Base-by-base conservation (phyloP, 2,113 vertebrate genomes). In the Monarcha castaneiventris region DNA sequence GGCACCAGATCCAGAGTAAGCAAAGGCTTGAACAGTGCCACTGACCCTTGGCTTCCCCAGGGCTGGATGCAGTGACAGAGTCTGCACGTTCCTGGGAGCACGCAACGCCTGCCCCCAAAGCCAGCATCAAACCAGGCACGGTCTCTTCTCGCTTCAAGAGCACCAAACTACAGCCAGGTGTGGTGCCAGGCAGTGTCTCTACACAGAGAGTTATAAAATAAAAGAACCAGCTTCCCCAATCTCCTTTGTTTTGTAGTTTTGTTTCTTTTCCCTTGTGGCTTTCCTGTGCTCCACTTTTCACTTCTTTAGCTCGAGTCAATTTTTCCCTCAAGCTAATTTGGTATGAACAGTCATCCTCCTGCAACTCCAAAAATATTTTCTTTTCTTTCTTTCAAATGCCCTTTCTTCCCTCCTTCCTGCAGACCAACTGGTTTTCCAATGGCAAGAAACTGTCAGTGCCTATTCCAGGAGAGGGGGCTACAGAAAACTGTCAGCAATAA, bases 241-340 rank as follows among this genome's bases (percentile, higher is more conserved):
- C 86, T 87, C 93, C 61, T 68, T 87, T 94, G 88, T 81, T 94
- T 84, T 80, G 56, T 55, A 67, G 90, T 73, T 96, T 55, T 84
- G 85, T 63, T 93, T 84, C 80, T 90, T 93, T 90, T 92, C 94
- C 94, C 93, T 92, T 33, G 76, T 93, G 93, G 94, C 76, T 90
- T 88, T 84, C 68, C 73, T 84, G 58, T 96, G 90, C 92, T 96
- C 93, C 89, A 89, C 68, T 97, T 97, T 96, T 93, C 87, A 93
- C 54, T 96, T 95, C 83, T 95, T 94, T 96, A 94, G 81, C 93
- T 93, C 21, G 7, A 96, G 92, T 94, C 96, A 96, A 56, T 93
- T 90, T 89, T 95, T 6, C 93, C 96, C 96, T 90, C 83, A 37
- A 96, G 96, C 86, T 87, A 82, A 87, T 93, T 81, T 94, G 64